Conservation (phyloP, 2,888 invertebrate genomes). For the Ormyrus nitidulus region DNA sequence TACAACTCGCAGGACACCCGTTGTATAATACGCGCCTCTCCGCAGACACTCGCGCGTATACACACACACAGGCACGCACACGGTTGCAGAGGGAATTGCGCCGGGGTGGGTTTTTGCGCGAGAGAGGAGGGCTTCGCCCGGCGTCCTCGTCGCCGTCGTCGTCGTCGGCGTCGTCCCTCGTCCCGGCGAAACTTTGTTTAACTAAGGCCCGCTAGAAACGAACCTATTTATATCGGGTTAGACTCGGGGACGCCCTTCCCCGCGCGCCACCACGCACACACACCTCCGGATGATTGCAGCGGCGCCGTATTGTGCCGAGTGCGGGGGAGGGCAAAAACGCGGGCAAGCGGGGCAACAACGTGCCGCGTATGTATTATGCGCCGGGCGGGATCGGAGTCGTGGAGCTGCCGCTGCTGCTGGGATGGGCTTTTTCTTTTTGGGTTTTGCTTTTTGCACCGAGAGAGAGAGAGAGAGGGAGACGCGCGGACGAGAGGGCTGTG, state of each 20-base stretch:
- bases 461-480: too few relatives aligned
- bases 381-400: too few relatives aligned
- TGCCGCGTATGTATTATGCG: background rate
- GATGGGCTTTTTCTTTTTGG: too few relatives aligned
- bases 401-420: too few relatives aligned
- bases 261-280: background rate
- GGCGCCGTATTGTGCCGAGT: background rate
- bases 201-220: slow-evolving; percentile 73
- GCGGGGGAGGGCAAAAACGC: background rate
- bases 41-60: background rate
- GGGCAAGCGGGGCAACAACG: background rate
- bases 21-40: background rate
- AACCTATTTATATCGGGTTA: slow-evolving; percentile 71
- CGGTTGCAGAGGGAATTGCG: background rate
- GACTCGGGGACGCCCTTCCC: background rate
- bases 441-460: too few relatives aligned
- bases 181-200: slow-evolving; percentile 73
- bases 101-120: slow-evolving; percentile 27
- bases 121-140: background rate
- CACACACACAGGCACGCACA: background rate
- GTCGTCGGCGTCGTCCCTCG: slow-evolving; percentile 56
- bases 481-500: too few relatives aligned
- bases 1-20: slow-evolving; percentile 19
- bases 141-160: background rate
- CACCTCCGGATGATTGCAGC: slow-evolving; percentile 20